These are phyloP conservation scores for Listronotus oregonensis DNA, from an alignment of 1,140 invertebrate genomes.

Conservation along the genomic window DNA sequence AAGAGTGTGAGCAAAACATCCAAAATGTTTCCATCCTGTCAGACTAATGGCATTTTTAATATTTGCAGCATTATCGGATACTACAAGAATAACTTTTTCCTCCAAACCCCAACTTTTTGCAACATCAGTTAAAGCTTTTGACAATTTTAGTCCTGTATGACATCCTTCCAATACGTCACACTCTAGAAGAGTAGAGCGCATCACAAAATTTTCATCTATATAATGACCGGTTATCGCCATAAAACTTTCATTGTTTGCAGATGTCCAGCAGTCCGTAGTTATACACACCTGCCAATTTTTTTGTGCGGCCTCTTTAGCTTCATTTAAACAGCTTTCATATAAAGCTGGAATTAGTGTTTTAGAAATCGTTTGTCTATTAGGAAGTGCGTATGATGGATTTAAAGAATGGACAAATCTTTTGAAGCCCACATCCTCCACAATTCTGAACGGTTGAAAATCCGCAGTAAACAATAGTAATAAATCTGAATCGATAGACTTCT, in stretches of 20 bases:
- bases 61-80: conserved; percentile 48
- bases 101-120: conserved; percentile 38
- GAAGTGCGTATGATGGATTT: conserved; percentile 31
- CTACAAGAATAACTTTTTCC: no score
- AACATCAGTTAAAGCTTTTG: conserved; percentile 26
- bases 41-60: conserved; percentile 41
- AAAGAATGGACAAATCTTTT: conserved; percentile 24
- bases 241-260: conserved; percentile 46
- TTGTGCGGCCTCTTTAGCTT: conserved; percentile 30
- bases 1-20: conserved; percentile 43
- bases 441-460: conserved; percentile 23
- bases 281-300: conserved; percentile 40
- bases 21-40: conserved; percentile 44
- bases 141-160: conserved; percentile 12
- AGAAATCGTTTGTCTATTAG: conserved; percentile 33
- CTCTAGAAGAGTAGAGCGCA: conserved; percentile 30
- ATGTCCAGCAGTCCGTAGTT: conserved; percentile 53
- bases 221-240: conserved; percentile 48
- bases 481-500: neutral
- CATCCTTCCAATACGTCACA: conserved; percentile 16
- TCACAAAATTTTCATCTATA: conserved; percentile 41
- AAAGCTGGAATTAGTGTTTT: conserved; percentile 22
- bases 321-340: conserved; percentile 24
- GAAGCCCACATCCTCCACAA: conserved; percentile 31
- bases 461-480: neutral